Evolutionary conservation across 2,797 vertebrate genomes (phyloP).

Genomic region (Hippopotamyrus pictus): DNA sequence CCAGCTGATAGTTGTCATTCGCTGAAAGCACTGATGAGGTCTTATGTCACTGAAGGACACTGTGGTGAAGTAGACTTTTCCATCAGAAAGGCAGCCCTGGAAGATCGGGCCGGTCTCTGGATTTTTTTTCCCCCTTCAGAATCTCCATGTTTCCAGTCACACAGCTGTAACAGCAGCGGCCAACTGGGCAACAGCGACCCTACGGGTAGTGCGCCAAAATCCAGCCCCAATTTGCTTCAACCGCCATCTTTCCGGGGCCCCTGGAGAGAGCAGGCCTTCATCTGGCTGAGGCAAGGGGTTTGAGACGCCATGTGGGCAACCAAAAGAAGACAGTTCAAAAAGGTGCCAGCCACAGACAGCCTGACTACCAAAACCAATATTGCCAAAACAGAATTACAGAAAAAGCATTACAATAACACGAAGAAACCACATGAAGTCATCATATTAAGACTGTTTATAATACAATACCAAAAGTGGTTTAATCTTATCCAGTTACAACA

Average conservation of each 20-base stretch:
- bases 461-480: neutral
- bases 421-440: neutral
- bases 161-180: neutral
- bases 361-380: neutral
- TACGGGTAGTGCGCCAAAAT: neutral
- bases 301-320: neutral
- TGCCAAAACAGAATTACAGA: neutral
- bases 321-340: neutral
- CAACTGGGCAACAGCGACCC: neutral
- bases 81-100: neutral
- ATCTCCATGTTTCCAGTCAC: constrained; percentile 11
- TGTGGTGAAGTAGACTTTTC: neutral
- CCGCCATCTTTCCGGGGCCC: neutral
- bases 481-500: neutral
- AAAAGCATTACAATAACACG: neutral
- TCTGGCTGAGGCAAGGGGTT: neutral
- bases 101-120: neutral
- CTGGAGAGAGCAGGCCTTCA: neutral
- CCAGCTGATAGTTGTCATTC: neutral
- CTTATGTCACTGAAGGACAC: neutral
- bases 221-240: neutral
- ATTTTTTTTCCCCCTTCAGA: neutral
- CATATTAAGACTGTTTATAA: neutral
- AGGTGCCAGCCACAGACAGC: neutral
- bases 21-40: neutral